Evolutionary conservation across 2,797 vertebrate genomes (phyloP).

Genomic region (Cacajao melanocephalus): DNA sequence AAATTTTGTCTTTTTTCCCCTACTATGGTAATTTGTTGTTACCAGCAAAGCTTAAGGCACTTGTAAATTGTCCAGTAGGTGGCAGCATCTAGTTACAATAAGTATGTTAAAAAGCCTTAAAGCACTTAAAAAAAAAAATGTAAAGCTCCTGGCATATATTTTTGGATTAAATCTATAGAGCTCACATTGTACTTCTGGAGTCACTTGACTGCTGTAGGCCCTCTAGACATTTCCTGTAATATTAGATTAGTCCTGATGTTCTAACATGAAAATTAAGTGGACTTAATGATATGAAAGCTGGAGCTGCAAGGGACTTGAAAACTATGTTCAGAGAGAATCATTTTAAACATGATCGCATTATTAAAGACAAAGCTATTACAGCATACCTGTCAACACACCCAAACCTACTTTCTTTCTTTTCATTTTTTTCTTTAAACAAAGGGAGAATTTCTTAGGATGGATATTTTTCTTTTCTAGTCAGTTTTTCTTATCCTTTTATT

Average conservation of each 20-base stretch:
- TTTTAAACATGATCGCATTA: background rate
- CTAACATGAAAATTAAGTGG: background rate
- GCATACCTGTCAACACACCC: background rate
- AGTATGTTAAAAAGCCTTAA: background rate
- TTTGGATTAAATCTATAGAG: background rate
- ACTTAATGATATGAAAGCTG: background rate
- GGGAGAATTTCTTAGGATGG: background rate
- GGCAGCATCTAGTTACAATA: slow-evolving; percentile 77
- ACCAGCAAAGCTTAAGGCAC: background rate
- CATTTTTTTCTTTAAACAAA: slow-evolving; percentile 25
- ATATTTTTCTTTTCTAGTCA: slow-evolving; percentile 60
- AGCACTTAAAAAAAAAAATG: background rate
- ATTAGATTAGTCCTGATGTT: background rate
- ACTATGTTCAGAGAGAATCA: background rate
- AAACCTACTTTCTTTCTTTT: background rate
- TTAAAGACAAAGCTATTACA: background rate
- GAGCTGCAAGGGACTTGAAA: background rate
- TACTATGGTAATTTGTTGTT: background rate
- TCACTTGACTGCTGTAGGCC: background rate
- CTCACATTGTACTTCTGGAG: background rate
- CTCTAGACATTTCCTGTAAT: background rate
- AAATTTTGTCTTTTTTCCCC: background rate
- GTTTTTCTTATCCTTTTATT: slow-evolving; percentile 44
- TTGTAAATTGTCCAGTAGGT: slow-evolving; percentile 79
- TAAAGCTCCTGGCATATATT: background rate